These are phyloP conservation scores for Tenodera sinensis DNA, from an alignment of 2,888 invertebrate genomes.

Conservation along the genomic window DNA sequence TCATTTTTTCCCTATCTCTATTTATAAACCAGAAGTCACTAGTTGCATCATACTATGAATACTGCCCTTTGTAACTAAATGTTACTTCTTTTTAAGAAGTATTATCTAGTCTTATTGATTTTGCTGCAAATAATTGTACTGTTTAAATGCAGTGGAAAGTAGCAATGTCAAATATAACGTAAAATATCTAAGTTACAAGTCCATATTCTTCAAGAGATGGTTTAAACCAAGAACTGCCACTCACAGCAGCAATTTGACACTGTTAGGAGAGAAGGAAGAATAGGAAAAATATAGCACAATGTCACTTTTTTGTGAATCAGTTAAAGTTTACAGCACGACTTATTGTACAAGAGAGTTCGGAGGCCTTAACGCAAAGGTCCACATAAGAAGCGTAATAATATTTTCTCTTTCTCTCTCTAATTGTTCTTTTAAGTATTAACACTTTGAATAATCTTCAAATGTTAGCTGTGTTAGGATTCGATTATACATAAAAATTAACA, in stretches of 20 bases:
- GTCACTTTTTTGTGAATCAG: neutral
- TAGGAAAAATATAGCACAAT: neutral
- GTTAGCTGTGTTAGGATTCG: neutral
- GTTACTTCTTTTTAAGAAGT: too few relatives aligned
- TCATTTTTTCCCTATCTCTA: too few relatives aligned
- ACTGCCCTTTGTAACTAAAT: too few relatives aligned
- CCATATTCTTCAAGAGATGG: too few relatives aligned
- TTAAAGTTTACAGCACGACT: neutral
- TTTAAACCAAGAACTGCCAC: too few relatives aligned
- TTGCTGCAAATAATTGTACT: too few relatives aligned
- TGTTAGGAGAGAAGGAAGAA: neutral
- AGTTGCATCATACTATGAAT: too few relatives aligned
- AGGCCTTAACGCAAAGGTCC: neutral
- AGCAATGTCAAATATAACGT: too few relatives aligned
- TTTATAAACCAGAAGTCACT: too few relatives aligned
- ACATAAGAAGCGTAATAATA: neutral
- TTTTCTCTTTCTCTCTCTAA: neutral
- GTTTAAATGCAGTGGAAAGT: too few relatives aligned
- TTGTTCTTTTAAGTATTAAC: neutral
- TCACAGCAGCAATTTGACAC: neutral
- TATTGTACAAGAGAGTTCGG: neutral
- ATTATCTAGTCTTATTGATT: too few relatives aligned
- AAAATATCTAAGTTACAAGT: too few relatives aligned
- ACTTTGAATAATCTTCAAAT: neutral
- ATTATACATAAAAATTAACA: neutral